Conservation (phyloP, 1,140 invertebrate species). For the Homalodisca vitripennis region DNA sequence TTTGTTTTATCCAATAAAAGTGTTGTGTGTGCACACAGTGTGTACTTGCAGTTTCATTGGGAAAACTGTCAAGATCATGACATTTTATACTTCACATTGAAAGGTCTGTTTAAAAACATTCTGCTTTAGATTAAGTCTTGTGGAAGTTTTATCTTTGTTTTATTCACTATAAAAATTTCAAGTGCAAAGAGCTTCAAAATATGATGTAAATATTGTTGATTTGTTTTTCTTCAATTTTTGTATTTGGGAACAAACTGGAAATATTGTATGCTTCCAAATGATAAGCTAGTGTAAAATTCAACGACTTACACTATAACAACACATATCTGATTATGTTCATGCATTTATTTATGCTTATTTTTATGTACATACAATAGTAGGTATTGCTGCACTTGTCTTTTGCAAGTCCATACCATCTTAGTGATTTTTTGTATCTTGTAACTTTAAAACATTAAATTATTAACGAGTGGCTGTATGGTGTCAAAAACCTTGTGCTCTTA, state of each 20-base stretch:
- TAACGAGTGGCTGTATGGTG: constrained; percentile 16
- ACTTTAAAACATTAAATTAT: constrained; percentile 3
- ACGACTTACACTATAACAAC: constrained; percentile 1
- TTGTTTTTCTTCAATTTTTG: not conserved
- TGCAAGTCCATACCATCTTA: not conserved
- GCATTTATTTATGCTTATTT: constrained; percentile 15
- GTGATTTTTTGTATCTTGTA: constrained; percentile 24
- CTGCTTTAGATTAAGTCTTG: no score
- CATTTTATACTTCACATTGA: no score
- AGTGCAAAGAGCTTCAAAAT: not conserved
- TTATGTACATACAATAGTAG: constrained; percentile 2
- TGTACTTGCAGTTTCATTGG: no score
- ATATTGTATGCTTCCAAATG: constrained; percentile 6
- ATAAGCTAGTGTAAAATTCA: constrained; percentile 1
- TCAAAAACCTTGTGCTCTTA: constrained; percentile 23
- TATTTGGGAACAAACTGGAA: constrained; percentile 15
- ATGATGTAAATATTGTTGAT: not conserved
- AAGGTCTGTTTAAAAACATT: no score
- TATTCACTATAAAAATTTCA: not conserved
- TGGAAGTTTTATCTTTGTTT: not conserved
- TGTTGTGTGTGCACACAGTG: no score
- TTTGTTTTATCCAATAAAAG: no score
- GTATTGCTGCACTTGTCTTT: constrained; percentile 11
- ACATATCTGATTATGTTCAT: constrained; percentile 19
- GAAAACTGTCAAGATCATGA: no score